Evolutionary conservation across 2,113 vertebrate genomes (phyloP).

Genomic region (Verasper variegatus): DNA sequence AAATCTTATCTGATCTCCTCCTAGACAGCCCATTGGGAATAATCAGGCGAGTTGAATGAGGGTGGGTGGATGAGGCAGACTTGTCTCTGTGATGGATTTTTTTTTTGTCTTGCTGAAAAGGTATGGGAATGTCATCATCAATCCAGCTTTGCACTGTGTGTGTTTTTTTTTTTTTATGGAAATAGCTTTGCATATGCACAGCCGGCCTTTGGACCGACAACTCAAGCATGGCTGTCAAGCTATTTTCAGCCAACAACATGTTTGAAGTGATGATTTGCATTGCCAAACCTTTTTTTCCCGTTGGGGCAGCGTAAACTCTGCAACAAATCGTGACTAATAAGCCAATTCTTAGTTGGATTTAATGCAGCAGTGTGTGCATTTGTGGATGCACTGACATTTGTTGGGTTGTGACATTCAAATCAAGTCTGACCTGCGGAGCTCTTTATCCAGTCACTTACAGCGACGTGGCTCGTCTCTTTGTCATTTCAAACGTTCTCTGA

Average conservation of each 20-base stretch:
- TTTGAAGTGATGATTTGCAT: constrained; percentile 69
- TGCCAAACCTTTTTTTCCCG: constrained; percentile 49
- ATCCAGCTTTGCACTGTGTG: constrained; percentile 38
- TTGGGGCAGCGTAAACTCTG: constrained; percentile 45
- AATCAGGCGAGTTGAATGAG: constrained; percentile 57
- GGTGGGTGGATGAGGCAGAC: constrained; percentile 53
- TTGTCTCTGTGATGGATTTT: constrained; percentile 60
- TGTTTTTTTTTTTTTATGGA: constrained; percentile 10
- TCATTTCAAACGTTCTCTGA: constrained; percentile 34
- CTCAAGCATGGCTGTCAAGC: constrained; percentile 73
- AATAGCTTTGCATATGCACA: constrained; percentile 41
- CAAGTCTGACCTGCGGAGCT: constrained; percentile 38
- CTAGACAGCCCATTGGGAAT: constrained; percentile 74
- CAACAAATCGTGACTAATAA: constrained; percentile 39
- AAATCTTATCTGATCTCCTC: constrained; percentile 70
- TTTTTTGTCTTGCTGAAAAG: constrained; percentile 58
- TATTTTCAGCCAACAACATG: constrained; percentile 66
- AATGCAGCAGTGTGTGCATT: constrained; percentile 28
- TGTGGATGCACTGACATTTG: constrained; percentile 47
- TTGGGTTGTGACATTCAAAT: constrained; percentile 50
- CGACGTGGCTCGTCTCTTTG: constrained; percentile 27
- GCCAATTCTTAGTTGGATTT: constrained; percentile 36
- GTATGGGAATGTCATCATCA: constrained; percentile 66
- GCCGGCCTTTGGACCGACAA: constrained; percentile 53
- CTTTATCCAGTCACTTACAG: constrained; percentile 28